phyloP scores from a whole-genome alignment of 1,140 invertebrate genomes.

The Planococcus citri region DNA sequence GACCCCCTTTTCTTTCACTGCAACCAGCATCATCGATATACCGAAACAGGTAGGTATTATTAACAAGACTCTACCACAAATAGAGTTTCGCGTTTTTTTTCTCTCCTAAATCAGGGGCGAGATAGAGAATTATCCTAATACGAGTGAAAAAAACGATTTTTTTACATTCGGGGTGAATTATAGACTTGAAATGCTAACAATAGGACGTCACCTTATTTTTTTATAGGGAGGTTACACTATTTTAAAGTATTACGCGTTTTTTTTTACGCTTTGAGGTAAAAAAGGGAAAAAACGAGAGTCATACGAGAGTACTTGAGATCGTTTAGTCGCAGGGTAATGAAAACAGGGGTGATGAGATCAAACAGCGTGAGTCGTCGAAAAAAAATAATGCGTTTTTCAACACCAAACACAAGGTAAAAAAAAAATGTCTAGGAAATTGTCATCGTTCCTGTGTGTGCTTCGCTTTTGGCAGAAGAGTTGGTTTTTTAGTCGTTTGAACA shows the following conservation, averaged over 20 bases:
- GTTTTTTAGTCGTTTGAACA: too few species aligned
- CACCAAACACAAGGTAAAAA: too few species aligned
- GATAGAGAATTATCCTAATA: conserved; percentile 8
- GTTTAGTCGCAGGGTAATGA: not conserved
- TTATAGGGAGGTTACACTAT: conserved; percentile 1
- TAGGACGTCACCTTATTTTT: conserved; percentile 14
- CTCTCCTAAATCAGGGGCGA: too few species aligned
- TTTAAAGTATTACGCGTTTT: conserved; percentile 4
- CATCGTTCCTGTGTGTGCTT: too few species aligned
- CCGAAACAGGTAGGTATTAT: conserved; percentile 13
- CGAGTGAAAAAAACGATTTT: not conserved
- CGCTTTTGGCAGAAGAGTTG: too few species aligned
- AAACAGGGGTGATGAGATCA: not conserved
- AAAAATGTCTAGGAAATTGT: too few species aligned
- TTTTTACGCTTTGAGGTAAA: not conserved
- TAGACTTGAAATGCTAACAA: not conserved
- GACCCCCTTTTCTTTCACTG: conserved; percentile 9
- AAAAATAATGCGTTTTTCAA: too few species aligned
- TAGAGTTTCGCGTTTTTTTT: conserved; percentile 9
- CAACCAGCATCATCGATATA: not conserved
- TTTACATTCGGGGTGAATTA: not conserved
- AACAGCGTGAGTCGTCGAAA: not conserved
- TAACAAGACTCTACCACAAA: conserved; percentile 19
- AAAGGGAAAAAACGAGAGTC: too few species aligned
- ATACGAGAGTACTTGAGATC: conserved; percentile 9